Evolutionary conservation across 2,888 invertebrate genomes (phyloP).

Genomic region (Mimas tiliae): DNA sequence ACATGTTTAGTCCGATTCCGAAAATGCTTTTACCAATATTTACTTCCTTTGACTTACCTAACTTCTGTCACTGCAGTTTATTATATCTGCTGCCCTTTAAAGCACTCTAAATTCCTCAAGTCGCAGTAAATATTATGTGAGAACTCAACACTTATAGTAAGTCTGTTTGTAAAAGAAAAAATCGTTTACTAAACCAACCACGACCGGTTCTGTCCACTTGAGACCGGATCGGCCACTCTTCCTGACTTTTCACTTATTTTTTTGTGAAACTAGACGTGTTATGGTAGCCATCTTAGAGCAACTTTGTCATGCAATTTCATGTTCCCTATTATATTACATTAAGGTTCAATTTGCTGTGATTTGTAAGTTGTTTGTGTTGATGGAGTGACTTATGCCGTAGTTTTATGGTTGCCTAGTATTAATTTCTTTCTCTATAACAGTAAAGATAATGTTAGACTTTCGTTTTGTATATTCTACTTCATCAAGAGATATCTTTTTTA

Average conservation of each 20-base stretch:
- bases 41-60: too few species aligned
- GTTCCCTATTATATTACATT: not conserved
- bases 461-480: conserved; percentile 35
- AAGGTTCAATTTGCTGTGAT: not conserved
- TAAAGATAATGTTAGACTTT: conserved; percentile 35
- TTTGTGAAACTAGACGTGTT: conserved; percentile 19
- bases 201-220: conserved; percentile 16
- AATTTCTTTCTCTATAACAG: conserved; percentile 28
- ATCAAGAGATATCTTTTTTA: conserved; percentile 1
- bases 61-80: not conserved
- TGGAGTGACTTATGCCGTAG: not conserved
- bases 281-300: not conserved
- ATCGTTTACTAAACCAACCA: not conserved
- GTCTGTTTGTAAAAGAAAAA: conserved; percentile 1
- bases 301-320: not conserved
- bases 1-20: too few species aligned
- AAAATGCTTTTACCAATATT: too few species aligned
- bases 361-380: not conserved
- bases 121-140: not conserved
- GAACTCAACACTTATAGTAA: not conserved
- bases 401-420: conserved; percentile 25
- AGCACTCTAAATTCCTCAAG: not conserved
- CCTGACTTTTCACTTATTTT: conserved; percentile 33
- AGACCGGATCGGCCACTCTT: conserved; percentile 33
- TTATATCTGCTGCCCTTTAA: not conserved